Base-by-base conservation (phyloP, 2,113 vertebrate genomes). In the Siniperca knerii region DNA sequence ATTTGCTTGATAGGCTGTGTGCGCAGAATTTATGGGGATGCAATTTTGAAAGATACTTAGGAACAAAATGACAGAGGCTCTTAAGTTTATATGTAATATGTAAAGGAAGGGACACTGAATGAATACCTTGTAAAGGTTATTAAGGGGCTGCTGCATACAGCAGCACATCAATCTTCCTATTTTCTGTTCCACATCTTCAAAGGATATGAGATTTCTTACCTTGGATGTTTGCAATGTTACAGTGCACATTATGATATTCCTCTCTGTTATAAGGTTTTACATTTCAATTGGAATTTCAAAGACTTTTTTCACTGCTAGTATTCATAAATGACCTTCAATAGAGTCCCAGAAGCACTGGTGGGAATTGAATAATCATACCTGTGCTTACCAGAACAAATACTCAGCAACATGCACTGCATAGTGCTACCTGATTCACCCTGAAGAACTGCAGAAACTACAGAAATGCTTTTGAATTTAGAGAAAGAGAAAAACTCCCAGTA, bases 311-410 rank as follows among this genome's bases (percentile, higher is more conserved):
- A 62, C 25, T 44, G 70, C 10, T 25, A 12, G 37, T 25, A 67
- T 74, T 82, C 61, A 76, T 42, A 29, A 48, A 54, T 83, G 80
- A 77, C 83, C 80, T 86, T 89, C 60, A 85, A 11, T 16, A 25
- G 21, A 50, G 69, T 69, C 69, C 44, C 82, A 44, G 52, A 57
- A n/a, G 75, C 6, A 23, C 18, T 9, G 21, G 40, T 75, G 23
- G 65, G 65, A 74, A 78, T 65, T 29, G 50, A 78, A 79, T 82
- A 71, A 70, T 78, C 54, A 58, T 69, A 75, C 21, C 61, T 73
- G 54, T 82, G 66, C 40, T 61, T 66, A 68, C 54, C 67, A 37
- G 48, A 40, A 58, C 62, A 77, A 70, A 78, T 37, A 44, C 68
- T 65, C 46, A 33, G 35, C 46, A 67, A 68, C 71, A 73, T 50